A percentile compares a stretch with the other conserved stretches of the same genome.
These are phyloP conservation scores for Diadophis punctatus DNA, from an alignment of 2,113 vertebrate species.

Conservation along the genomic window DNA sequence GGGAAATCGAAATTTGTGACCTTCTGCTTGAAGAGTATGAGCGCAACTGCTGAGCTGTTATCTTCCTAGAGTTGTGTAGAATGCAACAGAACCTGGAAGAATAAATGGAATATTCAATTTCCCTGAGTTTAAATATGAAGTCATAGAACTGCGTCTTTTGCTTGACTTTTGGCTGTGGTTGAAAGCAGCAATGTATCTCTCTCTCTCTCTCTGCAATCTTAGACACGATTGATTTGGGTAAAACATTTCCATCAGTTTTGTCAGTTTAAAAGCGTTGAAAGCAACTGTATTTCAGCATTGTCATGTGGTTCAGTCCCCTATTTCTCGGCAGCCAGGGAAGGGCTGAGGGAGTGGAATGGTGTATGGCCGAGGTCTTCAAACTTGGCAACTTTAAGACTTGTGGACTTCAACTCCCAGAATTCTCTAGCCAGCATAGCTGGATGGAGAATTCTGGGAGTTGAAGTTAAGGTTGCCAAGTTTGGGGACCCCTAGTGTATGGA, in stretches of 20 bases:
- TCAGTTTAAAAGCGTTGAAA: not conserved
- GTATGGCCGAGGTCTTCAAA: too few relatives aligned
- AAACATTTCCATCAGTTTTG: not conserved
- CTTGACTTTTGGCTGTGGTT: not conserved
- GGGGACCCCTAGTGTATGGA: not conserved
- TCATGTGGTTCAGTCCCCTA: not conserved
- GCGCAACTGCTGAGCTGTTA: not conserved
- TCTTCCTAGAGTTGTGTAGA: not conserved
- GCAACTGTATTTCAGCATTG: not conserved
- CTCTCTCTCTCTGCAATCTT: not conserved
- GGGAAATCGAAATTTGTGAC: not conserved
- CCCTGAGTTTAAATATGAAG: not conserved
- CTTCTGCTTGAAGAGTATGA: not conserved
- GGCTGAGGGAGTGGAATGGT: not conserved
- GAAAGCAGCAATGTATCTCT: not conserved
- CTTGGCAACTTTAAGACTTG: too few relatives aligned
- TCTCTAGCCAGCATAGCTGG: too few relatives aligned
- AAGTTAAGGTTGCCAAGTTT: too few relatives aligned
- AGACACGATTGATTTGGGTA: not conserved
- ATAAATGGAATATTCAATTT: not conserved
- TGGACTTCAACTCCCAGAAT: too few relatives aligned
- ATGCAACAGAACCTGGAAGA: not conserved
- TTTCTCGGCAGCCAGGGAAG: not conserved
- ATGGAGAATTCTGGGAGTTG: too few relatives aligned
- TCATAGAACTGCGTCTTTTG: not conserved